These are phyloP conservation scores for Hirtodrosophila histrioides DNA, from an alignment of 2,888 invertebrate genomes.

Conservation along the genomic window DNA sequence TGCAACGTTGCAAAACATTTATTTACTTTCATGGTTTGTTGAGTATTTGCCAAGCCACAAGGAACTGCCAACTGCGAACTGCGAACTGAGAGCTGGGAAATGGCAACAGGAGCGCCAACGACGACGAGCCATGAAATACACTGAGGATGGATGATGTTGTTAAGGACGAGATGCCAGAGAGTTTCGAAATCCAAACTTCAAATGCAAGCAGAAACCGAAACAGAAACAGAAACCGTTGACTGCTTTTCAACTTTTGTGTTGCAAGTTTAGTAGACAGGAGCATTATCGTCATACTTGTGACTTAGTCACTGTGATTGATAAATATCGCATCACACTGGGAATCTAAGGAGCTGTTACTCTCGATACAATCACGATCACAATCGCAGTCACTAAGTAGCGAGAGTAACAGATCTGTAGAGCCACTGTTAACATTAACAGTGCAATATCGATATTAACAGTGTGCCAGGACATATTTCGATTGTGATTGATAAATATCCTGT, in stretches of 20 bases:
- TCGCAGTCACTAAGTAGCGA: too few species aligned
- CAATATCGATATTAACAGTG: too few species aligned
- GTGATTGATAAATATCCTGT: too few species aligned
- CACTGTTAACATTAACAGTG: too few species aligned
- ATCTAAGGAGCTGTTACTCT: too few species aligned
- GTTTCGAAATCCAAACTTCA: neutral
- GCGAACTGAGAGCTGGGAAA: constrained; percentile 2
- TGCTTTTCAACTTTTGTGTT: constrained; percentile 61
- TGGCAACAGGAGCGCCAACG: constrained; percentile 16
- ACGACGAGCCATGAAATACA: constrained; percentile 51
- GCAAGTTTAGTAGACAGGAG: constrained; percentile 40
- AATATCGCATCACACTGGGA: too few species aligned
- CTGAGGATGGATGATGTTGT: constrained; percentile 52
- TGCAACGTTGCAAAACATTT: constrained; percentile 80
- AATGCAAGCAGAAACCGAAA: too few species aligned
- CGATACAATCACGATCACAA: too few species aligned
- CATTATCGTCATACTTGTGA: too few species aligned
- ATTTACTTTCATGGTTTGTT: constrained; percentile 82
- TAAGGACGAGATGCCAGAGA: constrained; percentile 18
- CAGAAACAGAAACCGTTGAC: constrained; percentile 59
- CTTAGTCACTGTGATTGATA: too few species aligned
- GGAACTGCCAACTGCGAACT: constrained; percentile 46
- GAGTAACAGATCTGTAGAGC: too few species aligned
- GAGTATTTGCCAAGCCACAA: constrained; percentile 80
- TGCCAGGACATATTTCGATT: too few species aligned